phyloP scores from a whole-genome alignment of 2,888 invertebrate genomes.

The Drosophila helvetica region DNA sequence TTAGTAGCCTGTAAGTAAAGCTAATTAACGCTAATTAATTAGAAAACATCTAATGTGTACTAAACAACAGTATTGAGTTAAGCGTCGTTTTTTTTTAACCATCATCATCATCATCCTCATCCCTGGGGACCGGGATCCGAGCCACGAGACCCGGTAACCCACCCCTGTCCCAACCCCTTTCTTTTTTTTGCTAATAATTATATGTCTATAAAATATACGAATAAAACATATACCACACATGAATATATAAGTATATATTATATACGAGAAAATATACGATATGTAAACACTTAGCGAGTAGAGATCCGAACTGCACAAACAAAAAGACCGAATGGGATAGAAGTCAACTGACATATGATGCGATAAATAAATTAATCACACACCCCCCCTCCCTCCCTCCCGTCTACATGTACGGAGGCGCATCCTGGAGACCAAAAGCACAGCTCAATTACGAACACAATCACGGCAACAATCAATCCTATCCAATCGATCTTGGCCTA shows the following conservation, averaged over 20 bases:
- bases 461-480: conserved; percentile 34
- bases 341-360: background rate
- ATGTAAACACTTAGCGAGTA: conserved; percentile 31
- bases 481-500: conserved; percentile 7
- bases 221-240: conserved; percentile 47
- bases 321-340: background rate
- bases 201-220: conserved; percentile 32
- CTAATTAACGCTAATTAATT: conserved; percentile 60
- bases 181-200: conserved; percentile 65
- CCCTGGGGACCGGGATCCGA: background rate
- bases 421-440: conserved; percentile 39
- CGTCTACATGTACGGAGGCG: background rate
- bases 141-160: background rate
- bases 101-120: background rate
- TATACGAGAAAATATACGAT: background rate
- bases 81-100: conserved; percentile 50
- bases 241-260: conserved; percentile 30
- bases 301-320: conserved; percentile 23
- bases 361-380: background rate
- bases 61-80: conserved; percentile 76
- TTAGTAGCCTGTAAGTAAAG: conserved; percentile 74
- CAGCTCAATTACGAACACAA: conserved; percentile 25
- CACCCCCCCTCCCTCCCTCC: background rate
- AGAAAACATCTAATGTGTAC: conserved; percentile 72
- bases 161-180: background rate